Base-by-base conservation (phyloP, 2,797 vertebrate genomes). In the Xerus rutilus region DNA sequence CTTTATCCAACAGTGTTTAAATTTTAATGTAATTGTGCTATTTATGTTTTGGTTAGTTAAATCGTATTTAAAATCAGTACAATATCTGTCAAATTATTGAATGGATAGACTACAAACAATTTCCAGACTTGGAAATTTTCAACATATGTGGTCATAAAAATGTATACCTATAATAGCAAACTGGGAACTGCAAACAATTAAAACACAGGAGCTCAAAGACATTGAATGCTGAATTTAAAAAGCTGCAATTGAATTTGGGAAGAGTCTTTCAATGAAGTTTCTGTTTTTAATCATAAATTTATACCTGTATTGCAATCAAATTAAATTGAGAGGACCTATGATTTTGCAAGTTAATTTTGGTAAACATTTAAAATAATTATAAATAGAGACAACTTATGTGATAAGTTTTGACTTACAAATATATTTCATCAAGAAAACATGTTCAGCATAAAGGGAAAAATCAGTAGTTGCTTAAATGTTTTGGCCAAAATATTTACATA, bases 351-450 rank as follows among this genome's bases (percentile, higher is more conserved):
- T 81, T 89, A 94, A 87, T 64, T 83, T 83, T 78, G 62, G 32
- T 64, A 93, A 89, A 45, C 35, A 92, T 78, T 84, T 4, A 89
- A 77, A 93, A 57, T 84, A 54, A 62, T 86, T 82, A 73, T 32
- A 83, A 85, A 52, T 45, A 59, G 5, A 72, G 18, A 85, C 2
- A 93, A 30, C 7, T 65, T 21, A 49, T n/a, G 3, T 85, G 62
- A 85, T 72, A 11, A 88, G 7, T 89, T 94, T 89, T 88, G 49
- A 91, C n/a, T 72, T 70, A 78, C 4, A 85, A 85, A 64, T 92
- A 13, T 45, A 3, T 17, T 82, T 90, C n/a, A 69, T 81, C 11
- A 72, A 89, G 85, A 70, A 87, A 92, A 92, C 73, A 45, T 62
- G 0, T 5, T 84, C 12, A 18, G 1, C 35, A 76, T 62, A 52